phyloP scores from a whole-genome alignment of 2,797 vertebrate species.

The Agapornis canus region DNA sequence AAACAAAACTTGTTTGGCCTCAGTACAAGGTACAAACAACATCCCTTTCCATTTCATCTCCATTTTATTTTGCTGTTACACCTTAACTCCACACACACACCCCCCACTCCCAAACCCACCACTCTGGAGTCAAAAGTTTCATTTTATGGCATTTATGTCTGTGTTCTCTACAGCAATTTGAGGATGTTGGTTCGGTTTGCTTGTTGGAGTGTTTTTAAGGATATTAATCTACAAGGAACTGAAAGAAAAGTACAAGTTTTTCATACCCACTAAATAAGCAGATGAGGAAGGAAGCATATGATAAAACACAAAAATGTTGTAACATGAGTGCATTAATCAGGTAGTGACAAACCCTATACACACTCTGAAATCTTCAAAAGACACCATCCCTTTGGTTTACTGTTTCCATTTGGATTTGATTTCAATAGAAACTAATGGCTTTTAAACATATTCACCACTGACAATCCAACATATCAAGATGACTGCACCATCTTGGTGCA shows the following conservation, averaged over 20 bases:
- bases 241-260: background rate
- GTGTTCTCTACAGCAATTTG: background rate
- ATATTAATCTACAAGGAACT: background rate
- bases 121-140: background rate
- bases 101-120: rapidly evolving
- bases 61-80: background rate
- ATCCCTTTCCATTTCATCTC: background rate
- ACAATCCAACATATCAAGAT: rapidly evolving
- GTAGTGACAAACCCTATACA: background rate
- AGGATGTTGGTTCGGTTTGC: background rate
- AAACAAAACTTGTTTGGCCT: background rate
- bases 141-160: background rate
- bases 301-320: background rate
- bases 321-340: background rate
- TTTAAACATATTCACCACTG: background rate
- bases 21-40: background rate
- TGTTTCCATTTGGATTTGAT: background rate
- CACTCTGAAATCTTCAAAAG: background rate
- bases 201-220: background rate
- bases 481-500: background rate
- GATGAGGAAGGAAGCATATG: background rate
- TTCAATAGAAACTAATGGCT: background rate
- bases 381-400: background rate
- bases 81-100: background rate
- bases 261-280: background rate